Evolutionary conservation across 2,797 vertebrate species (phyloP).

Genomic region (Mormyrus proboscirostris): DNA sequence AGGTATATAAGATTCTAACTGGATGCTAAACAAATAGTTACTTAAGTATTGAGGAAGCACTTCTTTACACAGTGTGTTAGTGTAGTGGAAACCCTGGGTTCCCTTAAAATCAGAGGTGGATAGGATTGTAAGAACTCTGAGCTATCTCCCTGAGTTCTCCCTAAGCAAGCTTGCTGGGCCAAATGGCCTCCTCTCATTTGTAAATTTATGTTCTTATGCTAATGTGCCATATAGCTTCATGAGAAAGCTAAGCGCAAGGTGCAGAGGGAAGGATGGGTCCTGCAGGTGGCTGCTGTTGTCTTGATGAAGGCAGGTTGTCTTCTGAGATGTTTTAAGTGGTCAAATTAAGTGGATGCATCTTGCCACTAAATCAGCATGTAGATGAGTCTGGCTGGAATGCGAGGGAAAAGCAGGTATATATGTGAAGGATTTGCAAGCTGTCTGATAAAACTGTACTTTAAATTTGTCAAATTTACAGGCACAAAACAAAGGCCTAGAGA

Average conservation of each 20-base stretch:
- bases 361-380: background rate
- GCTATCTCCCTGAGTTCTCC: background rate
- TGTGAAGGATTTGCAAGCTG: background rate
- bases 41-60: background rate
- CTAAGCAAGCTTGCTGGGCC: background rate
- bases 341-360: background rate
- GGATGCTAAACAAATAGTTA: background rate
- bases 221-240: background rate
- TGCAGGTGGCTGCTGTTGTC: background rate
- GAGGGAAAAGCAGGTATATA: background rate
- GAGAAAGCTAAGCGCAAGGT: background rate
- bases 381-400: background rate
- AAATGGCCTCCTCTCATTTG: background rate
- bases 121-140: background rate
- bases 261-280: background rate
- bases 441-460: background rate
- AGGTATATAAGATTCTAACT: background rate
- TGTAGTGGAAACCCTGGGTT: background rate
- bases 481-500: background rate
- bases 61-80: background rate
- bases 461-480: background rate
- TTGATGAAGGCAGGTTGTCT: background rate
- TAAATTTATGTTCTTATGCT: background rate
- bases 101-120: background rate
- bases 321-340: background rate